Evolutionary conservation across 2,797 vertebrate genomes (phyloP), one percentile per base, ranked within the genome.

Genomic region (Xenopus petersii): DNA sequence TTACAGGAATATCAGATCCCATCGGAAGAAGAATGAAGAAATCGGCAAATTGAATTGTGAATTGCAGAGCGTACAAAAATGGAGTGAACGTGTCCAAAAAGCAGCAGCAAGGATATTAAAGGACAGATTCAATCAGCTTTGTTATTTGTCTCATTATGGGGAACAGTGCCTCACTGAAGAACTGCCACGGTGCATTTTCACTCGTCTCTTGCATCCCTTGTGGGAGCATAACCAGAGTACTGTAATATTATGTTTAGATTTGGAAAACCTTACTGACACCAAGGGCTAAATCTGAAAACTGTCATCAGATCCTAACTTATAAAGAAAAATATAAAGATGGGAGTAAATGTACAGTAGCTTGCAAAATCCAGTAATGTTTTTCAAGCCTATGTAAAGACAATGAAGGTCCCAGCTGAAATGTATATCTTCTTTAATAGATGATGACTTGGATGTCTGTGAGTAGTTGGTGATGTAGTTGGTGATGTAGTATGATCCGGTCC

Each of bases 21-120:
- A 61, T 66, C 51, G 46, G 46, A 66, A 58, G 24, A 65, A 62
- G 42, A 66, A 58, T 13, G 49, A 58, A 51, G 71, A 71, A 77
- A 68, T 68, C 21, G 62, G 70, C 65, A 78, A 78, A 73, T 73
- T 68, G 48, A 78, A 33, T 78, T 73, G 36, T 48, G 70, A 69
- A 64, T 63, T 68, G 42, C 15, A 59, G 49, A 69, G 64, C 59
- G 58, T 47, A 64, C 65, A 59, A 78, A 77, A 46, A 64, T 68
- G 42, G 60, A 69, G 65, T 73, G 66, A 49, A 69, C 64, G 10
- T 73, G 70, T 73, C 70, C 75, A 77, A 24, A 58, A 77, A 73
- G 73, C 55, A 64, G 65, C 64, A 59, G 51, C 61, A 55, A 26
- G 17, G 59, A 73, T 42, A 54, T 70, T 64, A 49, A 10, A 59